Conservation (phyloP, 2,888 invertebrate genomes). For the Embidobia sp. region DNA sequence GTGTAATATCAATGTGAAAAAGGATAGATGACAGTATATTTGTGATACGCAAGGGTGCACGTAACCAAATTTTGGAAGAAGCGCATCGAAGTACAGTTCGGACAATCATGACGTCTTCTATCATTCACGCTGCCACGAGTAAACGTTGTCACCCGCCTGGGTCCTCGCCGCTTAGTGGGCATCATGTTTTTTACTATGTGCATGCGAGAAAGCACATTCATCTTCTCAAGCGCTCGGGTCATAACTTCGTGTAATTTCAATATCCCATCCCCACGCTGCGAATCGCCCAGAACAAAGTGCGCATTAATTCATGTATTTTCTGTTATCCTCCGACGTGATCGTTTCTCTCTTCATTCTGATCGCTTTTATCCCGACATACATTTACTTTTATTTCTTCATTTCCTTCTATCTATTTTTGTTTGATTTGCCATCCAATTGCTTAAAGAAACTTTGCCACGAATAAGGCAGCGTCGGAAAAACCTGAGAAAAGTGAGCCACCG, state of each 20-base stretch:
- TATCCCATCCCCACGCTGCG: constrained; percentile 30
- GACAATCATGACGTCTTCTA: constrained; percentile 70
- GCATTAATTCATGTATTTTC: constrained; percentile 55
- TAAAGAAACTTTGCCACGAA: constrained; percentile 32
- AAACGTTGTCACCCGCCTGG: constrained; percentile 63
- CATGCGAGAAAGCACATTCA: constrained; percentile 42
- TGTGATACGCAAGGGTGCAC: constrained; percentile 44
- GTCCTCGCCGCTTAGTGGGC: constrained; percentile 55
- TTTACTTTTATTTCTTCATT: constrained; percentile 57
- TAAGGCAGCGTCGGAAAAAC: constrained; percentile 19
- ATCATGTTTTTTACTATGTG: constrained; percentile 68
- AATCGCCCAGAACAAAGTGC: constrained; percentile 48
- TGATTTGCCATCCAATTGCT: constrained; percentile 57
- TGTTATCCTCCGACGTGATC: constrained; percentile 24
- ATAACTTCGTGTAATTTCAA: constrained; percentile 57
- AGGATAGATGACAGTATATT: constrained; percentile 40
- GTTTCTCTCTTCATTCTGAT: constrained; percentile 16
- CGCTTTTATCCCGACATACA: constrained; percentile 20
- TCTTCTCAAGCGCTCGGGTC: constrained; percentile 40
- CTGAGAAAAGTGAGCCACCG: constrained; percentile 62
- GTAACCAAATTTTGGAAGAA: constrained; percentile 78
- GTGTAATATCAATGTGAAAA: constrained; percentile 35
- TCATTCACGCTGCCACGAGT: constrained; percentile 78
- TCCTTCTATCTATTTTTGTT: constrained; percentile 60
- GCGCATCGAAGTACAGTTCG: constrained; percentile 66